These are phyloP conservation scores for Panthera leo DNA, from an alignment of 2,113 vertebrate genomes.

Conservation along the genomic window DNA sequence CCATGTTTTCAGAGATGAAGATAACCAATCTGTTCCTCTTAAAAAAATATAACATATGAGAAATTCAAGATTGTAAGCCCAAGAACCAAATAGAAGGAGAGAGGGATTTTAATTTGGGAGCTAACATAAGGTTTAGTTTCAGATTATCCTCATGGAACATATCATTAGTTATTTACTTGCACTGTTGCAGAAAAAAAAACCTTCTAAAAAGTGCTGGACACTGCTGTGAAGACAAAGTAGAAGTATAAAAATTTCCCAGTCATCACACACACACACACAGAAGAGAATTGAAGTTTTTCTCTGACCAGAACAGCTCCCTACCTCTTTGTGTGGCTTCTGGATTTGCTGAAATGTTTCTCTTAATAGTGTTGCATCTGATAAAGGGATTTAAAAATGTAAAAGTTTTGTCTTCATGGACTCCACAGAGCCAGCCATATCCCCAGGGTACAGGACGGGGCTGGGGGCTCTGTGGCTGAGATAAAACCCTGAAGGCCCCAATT, in stretches of 20 bases:
- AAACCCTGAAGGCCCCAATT: background rate
- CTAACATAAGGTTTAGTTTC: background rate
- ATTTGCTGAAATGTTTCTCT: conserved; percentile 74
- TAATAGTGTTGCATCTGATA: conserved; percentile 56
- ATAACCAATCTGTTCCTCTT: background rate
- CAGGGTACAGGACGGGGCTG: background rate
- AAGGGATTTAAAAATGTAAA: conserved; percentile 24
- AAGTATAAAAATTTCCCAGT: conserved; percentile 53
- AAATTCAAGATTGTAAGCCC: conserved; percentile 20
- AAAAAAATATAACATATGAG: conserved; percentile 39
- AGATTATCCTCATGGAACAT: background rate
- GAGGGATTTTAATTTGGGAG: background rate
- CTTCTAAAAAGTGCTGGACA: background rate
- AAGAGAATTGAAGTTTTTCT: conserved; percentile 75
- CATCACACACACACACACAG: conserved; percentile 63
- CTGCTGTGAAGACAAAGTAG: background rate
- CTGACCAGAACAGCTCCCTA: conserved; percentile 52
- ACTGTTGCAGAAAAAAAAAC: background rate
- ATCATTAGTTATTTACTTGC: background rate
- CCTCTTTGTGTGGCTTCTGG: conserved; percentile 72
- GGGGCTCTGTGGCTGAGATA: background rate
- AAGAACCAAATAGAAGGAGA: background rate
- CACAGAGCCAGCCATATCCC: background rate
- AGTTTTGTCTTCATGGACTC: conserved; percentile 24
- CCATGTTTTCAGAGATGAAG: background rate